phyloP scores from a whole-genome alignment of 2,113 vertebrate genomes.

The Xenotilapia caudafasciata region DNA sequence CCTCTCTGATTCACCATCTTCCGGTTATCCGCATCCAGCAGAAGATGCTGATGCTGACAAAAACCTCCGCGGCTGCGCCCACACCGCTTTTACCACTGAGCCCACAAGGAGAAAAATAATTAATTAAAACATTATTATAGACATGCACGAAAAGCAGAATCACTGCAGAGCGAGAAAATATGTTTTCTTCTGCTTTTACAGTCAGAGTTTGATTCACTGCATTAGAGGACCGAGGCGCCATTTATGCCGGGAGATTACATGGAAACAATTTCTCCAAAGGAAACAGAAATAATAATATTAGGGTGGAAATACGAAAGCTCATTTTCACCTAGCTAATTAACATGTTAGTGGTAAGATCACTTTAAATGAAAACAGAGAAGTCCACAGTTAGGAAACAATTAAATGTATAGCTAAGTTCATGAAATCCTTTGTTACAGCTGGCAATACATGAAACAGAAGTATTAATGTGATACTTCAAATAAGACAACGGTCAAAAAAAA shows the following conservation, averaged over 20 bases:
- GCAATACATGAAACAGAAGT: background rate
- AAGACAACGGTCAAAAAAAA: background rate
- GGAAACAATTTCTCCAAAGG: background rate
- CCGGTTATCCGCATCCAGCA: slow-evolving; percentile 21
- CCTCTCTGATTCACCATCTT: slow-evolving; percentile 40
- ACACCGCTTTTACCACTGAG: background rate
- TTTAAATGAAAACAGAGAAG: background rate
- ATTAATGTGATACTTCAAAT: background rate
- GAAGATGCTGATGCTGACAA: slow-evolving; percentile 35
- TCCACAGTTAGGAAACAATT: background rate
- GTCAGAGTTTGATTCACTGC: background rate
- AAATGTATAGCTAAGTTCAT: background rate
- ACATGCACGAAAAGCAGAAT: background rate
- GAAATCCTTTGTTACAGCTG: background rate
- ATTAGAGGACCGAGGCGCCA: rapidly evolving
- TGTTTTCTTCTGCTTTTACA: background rate
- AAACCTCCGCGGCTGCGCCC: background rate
- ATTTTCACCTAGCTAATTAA: rapidly evolving
- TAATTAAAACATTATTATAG: background rate
- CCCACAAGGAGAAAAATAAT: background rate
- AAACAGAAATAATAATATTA: background rate
- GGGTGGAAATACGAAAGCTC: background rate
- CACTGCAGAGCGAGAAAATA: rapidly evolving
- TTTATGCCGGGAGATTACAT: background rate
- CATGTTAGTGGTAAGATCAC: background rate